Base-by-base conservation (phyloP, 2,113 vertebrate species). In the Thryonomys swinderianus region DNA sequence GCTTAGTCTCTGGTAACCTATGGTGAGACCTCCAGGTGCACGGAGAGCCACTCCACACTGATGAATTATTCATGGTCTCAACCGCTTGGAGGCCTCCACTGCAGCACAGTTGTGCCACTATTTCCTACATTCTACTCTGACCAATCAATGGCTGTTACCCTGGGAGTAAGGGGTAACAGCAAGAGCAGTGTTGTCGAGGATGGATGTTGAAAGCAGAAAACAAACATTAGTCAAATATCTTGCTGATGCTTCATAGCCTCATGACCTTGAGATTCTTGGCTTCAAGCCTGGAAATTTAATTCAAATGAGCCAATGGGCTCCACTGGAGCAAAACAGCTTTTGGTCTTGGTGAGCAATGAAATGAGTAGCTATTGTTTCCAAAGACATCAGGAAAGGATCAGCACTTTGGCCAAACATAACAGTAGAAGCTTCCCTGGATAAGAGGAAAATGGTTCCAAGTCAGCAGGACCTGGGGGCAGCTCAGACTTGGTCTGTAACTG, bases 1-100 rank as follows among this genome's bases (percentile, higher is more conserved):
- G 93, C 13, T 97, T 96, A 98, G 96, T 97, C 97, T 95, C 93
- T 94, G 97, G 85, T 90, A 96, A 98, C 97, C 96, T 93, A 74
- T 84, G 88, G 95, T 96, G 90, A 90, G 91, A 92, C 89, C 94
- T 95, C 90, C 69, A 96, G 88, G 87, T 90, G 45, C 78, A 96
- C 97, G 95, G 40, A 92, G 34, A 90, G 79, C 73, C 61, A 53
- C 37, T 66, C 34, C 93, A 80, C 76, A 20, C 74, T 89, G 37
- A 81, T 97, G 95, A 98, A 97, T 97, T 97, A 98, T 98, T 98
- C 97, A 97, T 97, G 64, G 14, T 0, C 14, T 97, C 91, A 69
- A 95, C 90, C 66, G 59, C 74, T 97, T 84, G 48, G 53, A 93
- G 86, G 5, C 0, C 45, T 69, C 97, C 85, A 66, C 32, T 82